phyloP scores from a whole-genome alignment of 1,140 invertebrate species.

The Micrasema longulum region DNA sequence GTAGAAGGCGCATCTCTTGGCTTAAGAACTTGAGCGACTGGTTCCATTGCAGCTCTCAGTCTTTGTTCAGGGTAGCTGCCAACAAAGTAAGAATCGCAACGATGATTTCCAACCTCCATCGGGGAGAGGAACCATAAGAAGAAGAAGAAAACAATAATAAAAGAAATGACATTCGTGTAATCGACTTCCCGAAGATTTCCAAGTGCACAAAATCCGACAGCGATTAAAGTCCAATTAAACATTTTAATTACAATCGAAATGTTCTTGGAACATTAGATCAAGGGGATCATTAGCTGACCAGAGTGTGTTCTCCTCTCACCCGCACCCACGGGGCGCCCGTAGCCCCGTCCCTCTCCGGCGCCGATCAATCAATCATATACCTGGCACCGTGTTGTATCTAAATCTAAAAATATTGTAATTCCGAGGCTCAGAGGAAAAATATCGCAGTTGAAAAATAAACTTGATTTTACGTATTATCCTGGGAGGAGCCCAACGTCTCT shows the following conservation, averaged over 20 bases:
- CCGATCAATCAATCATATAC: conserved; percentile 32
- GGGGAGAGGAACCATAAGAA: too few relatives aligned
- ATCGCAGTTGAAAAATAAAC: too few relatives aligned
- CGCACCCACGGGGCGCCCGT: not conserved
- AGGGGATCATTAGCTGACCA: conserved; percentile 20
- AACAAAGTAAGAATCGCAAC: too few relatives aligned
- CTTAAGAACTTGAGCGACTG: too few relatives aligned
- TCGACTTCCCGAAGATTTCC: not conserved
- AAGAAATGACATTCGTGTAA: too few relatives aligned
- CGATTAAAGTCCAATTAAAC: conserved; percentile 35
- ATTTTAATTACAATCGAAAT: conserved; percentile 39
- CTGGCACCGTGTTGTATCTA: conserved; percentile 30
- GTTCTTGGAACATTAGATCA: conserved; percentile 31
- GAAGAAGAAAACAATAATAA: too few relatives aligned
- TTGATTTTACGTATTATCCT: too few relatives aligned
- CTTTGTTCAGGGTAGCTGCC: too few relatives aligned
- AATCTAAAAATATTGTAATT: conserved; percentile 33
- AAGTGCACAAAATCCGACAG: conserved; percentile 13
- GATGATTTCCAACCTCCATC: too few relatives aligned
- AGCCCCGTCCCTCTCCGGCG: conserved; percentile 16
- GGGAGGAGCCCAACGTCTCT: too few relatives aligned
- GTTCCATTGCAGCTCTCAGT: too few relatives aligned
- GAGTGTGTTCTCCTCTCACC: not conserved
- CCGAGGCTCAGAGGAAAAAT: not conserved
- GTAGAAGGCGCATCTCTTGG: too few relatives aligned